phyloP scores from a whole-genome alignment of 2,113 vertebrate genomes.

The Phainopepla nitens region DNA sequence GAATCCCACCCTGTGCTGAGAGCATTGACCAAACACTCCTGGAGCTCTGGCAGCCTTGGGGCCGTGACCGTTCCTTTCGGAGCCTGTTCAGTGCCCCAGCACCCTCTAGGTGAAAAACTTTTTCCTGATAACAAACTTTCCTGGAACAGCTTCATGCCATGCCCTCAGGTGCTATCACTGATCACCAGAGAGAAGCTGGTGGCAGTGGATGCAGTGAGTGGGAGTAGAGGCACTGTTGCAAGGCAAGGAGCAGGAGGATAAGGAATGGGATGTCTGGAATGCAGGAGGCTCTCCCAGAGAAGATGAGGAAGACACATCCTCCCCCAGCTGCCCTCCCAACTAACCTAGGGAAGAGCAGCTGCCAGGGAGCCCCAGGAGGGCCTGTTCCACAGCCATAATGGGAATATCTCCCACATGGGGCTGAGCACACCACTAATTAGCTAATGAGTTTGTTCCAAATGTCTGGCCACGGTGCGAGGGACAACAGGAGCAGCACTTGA shows the following conservation, averaged over 20 bases:
- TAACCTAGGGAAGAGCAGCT: neutral
- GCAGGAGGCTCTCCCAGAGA: neutral
- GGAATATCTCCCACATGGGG: neutral
- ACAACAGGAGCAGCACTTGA: slow-evolving; percentile 2
- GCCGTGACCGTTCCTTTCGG: neutral
- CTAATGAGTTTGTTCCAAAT: slow-evolving; percentile 51
- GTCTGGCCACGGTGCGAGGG: neutral
- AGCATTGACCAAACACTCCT: fast-evolving
- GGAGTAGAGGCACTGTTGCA: neutral
- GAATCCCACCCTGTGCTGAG: neutral
- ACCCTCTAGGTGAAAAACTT: neutral
- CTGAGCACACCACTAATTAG: slow-evolving; percentile 47
- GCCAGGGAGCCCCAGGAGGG: slow-evolving; percentile 20
- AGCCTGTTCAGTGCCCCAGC: neutral
- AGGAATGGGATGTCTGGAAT: neutral
- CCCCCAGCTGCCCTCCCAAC: neutral
- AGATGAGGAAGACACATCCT: neutral
- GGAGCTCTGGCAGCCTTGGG: neutral
- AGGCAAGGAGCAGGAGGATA: neutral
- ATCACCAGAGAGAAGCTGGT: neutral
- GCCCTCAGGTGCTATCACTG: neutral
- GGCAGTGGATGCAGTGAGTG: fast-evolving
- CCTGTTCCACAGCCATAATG: neutral
- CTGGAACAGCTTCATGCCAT: fast-evolving
- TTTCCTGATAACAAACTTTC: neutral